These are phyloP conservation scores for Microtus oregoni DNA, from an alignment of 2,113 vertebrate genomes.

Conservation along the genomic window DNA sequence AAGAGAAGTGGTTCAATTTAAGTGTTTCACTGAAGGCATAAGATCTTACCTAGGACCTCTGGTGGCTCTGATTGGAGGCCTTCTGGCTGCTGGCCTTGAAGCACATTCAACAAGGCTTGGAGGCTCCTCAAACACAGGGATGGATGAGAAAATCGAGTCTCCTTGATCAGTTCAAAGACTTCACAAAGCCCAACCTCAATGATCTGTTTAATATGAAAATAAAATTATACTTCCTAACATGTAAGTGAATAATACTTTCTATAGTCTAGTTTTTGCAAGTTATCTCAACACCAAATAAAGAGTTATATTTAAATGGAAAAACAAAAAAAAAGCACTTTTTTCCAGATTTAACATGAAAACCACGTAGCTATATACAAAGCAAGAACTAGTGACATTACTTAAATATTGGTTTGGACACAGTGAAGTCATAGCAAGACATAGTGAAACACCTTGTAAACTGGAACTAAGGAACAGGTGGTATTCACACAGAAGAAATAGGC, in stretches of 20 bases:
- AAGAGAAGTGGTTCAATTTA: background rate
- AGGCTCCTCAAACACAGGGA: constrained; percentile 97
- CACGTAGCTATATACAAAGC: background rate
- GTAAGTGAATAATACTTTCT: constrained; percentile 21
- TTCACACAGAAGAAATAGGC: constrained; percentile 28
- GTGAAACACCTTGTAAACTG: background rate
- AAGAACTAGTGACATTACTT: background rate
- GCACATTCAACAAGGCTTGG: constrained; percentile 97
- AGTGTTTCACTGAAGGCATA: background rate
- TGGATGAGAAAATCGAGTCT: constrained; percentile 98
- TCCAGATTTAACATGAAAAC: constrained; percentile 40
- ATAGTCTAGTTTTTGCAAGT: background rate
- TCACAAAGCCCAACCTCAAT: constrained; percentile 99
- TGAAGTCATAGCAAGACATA: constrained; percentile 30
- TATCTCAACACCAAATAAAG: background rate
- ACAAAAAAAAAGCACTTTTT: background rate
- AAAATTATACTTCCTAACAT: constrained; percentile 35
- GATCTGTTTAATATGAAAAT: constrained; percentile 88
- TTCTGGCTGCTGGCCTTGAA: constrained; percentile 98
- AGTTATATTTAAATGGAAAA: constrained; percentile 16
- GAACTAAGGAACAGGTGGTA: background rate
- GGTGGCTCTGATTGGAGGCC: constrained; percentile 98
- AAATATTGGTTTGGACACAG: constrained; percentile 49
- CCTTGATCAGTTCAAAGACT: constrained; percentile 99
- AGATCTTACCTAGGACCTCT: constrained; percentile 94